Percentiles rank a stretch among this genome's conserved stretches.
Evolutionary conservation across 2,797 vertebrate species (phyloP).

Genomic region (Myotis findleyi): DNA sequence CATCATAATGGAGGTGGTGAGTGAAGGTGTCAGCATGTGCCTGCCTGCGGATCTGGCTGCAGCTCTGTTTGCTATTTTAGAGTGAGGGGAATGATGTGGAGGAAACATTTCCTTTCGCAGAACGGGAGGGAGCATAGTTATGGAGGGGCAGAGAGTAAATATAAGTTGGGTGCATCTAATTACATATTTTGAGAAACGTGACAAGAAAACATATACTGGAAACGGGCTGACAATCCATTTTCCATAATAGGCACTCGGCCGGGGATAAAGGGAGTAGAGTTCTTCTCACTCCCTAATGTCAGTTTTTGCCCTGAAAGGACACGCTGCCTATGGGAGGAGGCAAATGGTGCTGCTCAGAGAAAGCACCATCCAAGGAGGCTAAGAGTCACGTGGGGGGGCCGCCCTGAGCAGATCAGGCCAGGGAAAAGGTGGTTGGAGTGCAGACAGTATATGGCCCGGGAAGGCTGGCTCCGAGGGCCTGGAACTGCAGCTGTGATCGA

Average conservation of each 20-base stretch:
- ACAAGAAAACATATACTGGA: slow-evolving; percentile 50
- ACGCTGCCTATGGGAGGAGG: not conserved
- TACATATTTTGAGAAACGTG: slow-evolving; percentile 41
- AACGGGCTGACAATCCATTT: slow-evolving; percentile 23
- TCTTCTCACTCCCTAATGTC: not conserved
- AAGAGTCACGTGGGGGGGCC: not conserved
- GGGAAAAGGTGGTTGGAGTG: not conserved
- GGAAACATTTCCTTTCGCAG: not conserved
- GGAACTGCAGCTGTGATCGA: not conserved
- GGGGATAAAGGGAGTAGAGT: not conserved
- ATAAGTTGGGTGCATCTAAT: slow-evolving; percentile 57
- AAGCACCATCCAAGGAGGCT: not conserved
- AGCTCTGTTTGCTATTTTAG: slow-evolving; percentile 50
- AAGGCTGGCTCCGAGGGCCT: not conserved
- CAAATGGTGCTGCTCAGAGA: not conserved
- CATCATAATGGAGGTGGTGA: slow-evolving; percentile 70
- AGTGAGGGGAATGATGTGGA: not conserved
- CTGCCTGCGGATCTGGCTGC: not conserved
- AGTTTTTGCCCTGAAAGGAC: not conserved
- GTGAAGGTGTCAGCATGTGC: slow-evolving; percentile 60
- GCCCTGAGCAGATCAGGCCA: not conserved
- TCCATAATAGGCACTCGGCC: slow-evolving; percentile 23
- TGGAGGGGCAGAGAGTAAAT: slow-evolving; percentile 54
- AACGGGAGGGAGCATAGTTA: slow-evolving; percentile 15
- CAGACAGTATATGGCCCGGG: fast-evolving